These are phyloP conservation scores for Atrichornis clamosus DNA, from an alignment of 2,113 vertebrate genomes.

Conservation along the genomic window DNA sequence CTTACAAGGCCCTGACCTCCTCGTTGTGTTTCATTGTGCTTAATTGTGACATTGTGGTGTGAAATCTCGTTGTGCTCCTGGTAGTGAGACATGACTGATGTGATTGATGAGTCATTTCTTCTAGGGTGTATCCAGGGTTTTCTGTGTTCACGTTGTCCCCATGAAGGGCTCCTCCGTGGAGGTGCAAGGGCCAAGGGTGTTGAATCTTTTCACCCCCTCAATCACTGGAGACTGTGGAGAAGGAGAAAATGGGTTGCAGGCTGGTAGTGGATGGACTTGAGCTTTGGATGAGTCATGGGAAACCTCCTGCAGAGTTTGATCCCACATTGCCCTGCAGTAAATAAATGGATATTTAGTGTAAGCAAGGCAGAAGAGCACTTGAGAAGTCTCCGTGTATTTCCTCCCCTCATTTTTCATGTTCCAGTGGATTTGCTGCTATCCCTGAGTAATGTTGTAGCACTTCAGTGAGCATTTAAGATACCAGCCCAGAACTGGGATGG, in stretches of 20 bases:
- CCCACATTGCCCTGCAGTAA: rapidly evolving
- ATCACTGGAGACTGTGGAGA: not conserved
- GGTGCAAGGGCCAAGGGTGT: not conserved
- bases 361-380: not conserved
- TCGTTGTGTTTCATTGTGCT: not conserved
- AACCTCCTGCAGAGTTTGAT: not conserved
- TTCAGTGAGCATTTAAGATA: not conserved
- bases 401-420: not conserved
- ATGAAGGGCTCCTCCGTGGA: not conserved
- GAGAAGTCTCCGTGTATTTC: not conserved
- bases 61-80: not conserved
- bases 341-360: not conserved
- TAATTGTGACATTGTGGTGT: not conserved
- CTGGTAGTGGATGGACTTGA: not conserved
- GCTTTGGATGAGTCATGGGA: not conserved
- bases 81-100: not conserved
- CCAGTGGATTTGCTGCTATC: not conserved
- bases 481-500: not conserved
- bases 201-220: not conserved
- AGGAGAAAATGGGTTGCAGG: not conserved
- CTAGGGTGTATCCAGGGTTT: not conserved
- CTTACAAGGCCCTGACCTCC: not conserved
- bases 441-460: not conserved
- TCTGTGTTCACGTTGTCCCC: rapidly evolving
- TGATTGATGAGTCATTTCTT: not conserved